These are phyloP conservation scores for Mechanitis messenoides DNA, from an alignment of 2,888 invertebrate genomes.

Conservation along the genomic window DNA sequence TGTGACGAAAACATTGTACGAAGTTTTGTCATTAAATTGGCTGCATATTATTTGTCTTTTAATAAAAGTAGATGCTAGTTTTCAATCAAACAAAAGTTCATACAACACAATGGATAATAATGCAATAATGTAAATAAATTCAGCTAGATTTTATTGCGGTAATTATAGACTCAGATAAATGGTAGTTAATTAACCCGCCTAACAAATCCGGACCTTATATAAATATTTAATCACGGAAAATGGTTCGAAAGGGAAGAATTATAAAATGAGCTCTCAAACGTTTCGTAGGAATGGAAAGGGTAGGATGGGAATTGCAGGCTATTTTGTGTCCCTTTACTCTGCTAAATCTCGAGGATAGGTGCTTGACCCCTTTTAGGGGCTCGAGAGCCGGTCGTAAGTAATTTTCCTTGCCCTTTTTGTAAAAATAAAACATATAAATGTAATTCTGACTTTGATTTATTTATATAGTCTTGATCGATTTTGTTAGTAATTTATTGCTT, in stretches of 20 bases:
- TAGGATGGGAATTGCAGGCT: conserved; percentile 53
- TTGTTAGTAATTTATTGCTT: too few species aligned
- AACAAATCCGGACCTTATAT: conserved; percentile 57
- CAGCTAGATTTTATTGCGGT: background rate
- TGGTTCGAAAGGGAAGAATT: conserved; percentile 71
- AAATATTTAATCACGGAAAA: conserved; percentile 70
- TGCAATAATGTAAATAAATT: background rate
- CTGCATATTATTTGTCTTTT: conserved; percentile 16
- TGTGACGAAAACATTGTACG: conserved; percentile 29
- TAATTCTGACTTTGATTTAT: conserved; percentile 25
- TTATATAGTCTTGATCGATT: too few species aligned
- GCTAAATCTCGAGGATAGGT: conserved; percentile 27
- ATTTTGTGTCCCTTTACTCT: conserved; percentile 33
- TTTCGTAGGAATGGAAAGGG: conserved; percentile 61
- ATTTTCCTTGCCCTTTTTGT: conserved; percentile 11
- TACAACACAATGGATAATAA: conserved; percentile 38
- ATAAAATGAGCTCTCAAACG: conserved; percentile 69
- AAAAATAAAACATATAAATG: conserved; percentile 43
- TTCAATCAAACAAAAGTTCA: conserved; percentile 30
- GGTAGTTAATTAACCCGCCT: conserved; percentile 47
- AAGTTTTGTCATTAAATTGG: conserved; percentile 9
- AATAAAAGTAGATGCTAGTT: conserved; percentile 19
- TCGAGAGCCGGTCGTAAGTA: conserved; percentile 5
- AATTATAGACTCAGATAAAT: background rate
- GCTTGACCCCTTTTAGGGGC: conserved; percentile 24